Conservation (phyloP, 2,113 vertebrate genomes). For the Sceloporus tristichus region DNA sequence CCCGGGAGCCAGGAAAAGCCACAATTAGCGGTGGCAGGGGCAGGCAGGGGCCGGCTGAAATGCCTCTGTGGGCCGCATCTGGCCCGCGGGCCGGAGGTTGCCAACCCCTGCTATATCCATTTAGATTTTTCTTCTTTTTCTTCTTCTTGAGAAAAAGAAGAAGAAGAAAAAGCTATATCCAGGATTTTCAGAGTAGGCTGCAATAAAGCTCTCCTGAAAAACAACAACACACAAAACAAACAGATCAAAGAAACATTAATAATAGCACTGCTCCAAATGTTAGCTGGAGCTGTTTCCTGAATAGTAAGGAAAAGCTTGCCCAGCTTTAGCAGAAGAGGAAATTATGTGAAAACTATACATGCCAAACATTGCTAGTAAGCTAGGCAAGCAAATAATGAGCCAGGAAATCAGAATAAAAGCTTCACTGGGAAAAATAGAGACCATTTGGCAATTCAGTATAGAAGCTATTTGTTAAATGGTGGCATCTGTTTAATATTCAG, state of each 20-base stretch:
- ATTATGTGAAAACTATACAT: not conserved
- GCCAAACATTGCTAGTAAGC: not conserved
- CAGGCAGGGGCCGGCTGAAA: too few species aligned
- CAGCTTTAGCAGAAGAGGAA: not conserved
- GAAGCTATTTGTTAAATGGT: conserved; percentile 27
- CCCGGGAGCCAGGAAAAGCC: too few species aligned
- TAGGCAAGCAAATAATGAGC: not conserved
- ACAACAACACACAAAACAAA: not conserved
- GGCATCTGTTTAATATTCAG: conserved; percentile 12
- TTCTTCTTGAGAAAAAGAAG: too few species aligned
- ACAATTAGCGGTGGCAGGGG: too few species aligned
- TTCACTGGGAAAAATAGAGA: not conserved
- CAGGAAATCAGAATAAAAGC: not conserved
- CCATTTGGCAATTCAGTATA: not conserved
- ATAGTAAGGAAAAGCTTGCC: not conserved
- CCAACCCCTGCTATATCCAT: too few species aligned
- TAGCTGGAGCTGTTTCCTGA: not conserved
- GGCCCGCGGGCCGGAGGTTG: too few species aligned
- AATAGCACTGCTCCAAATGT: not conserved
- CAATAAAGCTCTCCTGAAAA: not conserved
- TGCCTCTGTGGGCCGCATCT: too few species aligned
- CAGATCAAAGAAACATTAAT: not conserved
- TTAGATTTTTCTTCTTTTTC: too few species aligned
- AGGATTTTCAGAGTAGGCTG: not conserved
- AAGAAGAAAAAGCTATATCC: too few species aligned